A percentile compares a stretch with the other conserved stretches of the same genome.
Evolutionary conservation across 2,113 vertebrate genomes (phyloP).

Genomic region (Montifringilla adamsi): DNA sequence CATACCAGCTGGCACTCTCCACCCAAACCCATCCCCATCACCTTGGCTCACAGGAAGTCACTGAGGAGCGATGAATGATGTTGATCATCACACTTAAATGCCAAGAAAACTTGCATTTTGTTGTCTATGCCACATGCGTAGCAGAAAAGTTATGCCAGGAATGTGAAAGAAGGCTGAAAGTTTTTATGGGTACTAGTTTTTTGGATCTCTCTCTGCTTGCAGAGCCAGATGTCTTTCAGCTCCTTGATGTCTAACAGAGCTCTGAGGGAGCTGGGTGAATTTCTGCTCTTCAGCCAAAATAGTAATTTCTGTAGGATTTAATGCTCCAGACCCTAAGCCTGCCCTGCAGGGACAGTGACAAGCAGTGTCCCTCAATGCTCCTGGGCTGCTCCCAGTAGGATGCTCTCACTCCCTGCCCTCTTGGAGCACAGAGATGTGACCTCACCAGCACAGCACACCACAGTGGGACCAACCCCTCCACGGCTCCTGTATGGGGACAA

Average conservation of each 20-base stretch:
- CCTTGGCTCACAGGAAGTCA: neutral
- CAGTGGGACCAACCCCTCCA: neutral
- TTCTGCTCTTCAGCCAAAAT: neutral
- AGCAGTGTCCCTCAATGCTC: neutral
- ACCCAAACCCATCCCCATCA: fast-evolving
- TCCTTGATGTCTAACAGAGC: neutral
- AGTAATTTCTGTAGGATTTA: neutral
- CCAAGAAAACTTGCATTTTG: neutral
- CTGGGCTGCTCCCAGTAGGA: neutral
- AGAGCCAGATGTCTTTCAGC: slow-evolving; percentile 3
- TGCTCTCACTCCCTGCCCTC: neutral
- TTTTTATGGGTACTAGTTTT: neutral
- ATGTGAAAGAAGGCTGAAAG: neutral
- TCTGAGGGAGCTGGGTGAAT: neutral
- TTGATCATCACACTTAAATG: neutral
- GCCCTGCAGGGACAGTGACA: neutral
- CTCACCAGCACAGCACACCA: neutral
- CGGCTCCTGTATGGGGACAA: neutral
- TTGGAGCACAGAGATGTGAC: fast-evolving
- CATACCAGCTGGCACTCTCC: neutral
- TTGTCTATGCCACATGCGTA: neutral
- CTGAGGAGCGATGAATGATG: neutral
- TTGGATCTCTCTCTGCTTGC: neutral
- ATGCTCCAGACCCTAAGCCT: neutral
- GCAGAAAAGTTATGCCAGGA: slow-evolving; percentile 11